These are phyloP conservation scores for Microctonus hyperodae DNA, from an alignment of 2,888 invertebrate genomes.

Conservation along the genomic window DNA sequence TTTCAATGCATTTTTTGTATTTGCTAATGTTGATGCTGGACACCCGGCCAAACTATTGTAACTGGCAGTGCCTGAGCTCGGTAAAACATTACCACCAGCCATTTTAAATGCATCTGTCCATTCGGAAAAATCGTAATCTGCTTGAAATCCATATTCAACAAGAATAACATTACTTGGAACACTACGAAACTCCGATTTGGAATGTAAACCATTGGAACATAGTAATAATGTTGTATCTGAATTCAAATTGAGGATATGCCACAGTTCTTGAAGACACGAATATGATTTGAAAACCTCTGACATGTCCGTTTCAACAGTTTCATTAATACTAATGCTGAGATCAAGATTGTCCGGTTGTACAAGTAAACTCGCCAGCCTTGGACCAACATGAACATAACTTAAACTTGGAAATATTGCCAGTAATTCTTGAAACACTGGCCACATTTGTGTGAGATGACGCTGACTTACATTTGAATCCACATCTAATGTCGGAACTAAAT, in stretches of 20 bases:
- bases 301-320: constrained; percentile 61
- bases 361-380: constrained; percentile 66
- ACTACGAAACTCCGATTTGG: constrained; percentile 59
- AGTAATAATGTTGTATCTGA: constrained; percentile 62
- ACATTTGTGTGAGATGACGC: constrained; percentile 65
- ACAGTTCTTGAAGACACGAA: constrained; percentile 61
- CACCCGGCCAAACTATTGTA: constrained; percentile 70
- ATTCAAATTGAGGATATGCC: constrained; percentile 63
- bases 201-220: constrained; percentile 64
- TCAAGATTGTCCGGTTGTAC: constrained; percentile 62
- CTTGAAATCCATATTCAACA: constrained; percentile 69
- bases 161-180: constrained; percentile 67
- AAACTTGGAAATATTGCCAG: constrained; percentile 66
- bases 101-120: constrained; percentile 64
- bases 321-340: constrained; percentile 55
- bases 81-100: constrained; percentile 64
- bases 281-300: constrained; percentile 60
- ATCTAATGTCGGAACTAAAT: constrained; percentile 67
- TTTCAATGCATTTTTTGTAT: constrained; percentile 67
- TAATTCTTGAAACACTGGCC: constrained; percentile 66
- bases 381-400: constrained; percentile 68
- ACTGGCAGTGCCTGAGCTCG: constrained; percentile 69
- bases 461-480: constrained; percentile 65
- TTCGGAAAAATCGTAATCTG: constrained; percentile 66
- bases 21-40: constrained; percentile 68